Percentiles rank a stretch among this genome's conserved stretches.
Evolutionary conservation across 2,888 invertebrate species (phyloP).

Genomic region (Eristalis tenax): DNA sequence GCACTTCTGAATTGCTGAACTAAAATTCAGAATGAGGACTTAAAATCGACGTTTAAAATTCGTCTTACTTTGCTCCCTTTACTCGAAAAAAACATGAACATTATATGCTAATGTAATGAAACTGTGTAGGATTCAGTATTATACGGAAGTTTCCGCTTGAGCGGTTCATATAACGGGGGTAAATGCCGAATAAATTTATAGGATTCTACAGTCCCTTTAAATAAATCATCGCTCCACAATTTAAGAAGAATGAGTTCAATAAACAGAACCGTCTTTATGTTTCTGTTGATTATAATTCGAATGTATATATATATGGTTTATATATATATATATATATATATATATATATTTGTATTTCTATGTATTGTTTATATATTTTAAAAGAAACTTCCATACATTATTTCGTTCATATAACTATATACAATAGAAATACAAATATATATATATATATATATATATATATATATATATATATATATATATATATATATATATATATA

Average conservation of each 20-base stretch:
- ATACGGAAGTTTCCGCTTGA: conserved; percentile 41
- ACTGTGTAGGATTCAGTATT: conserved; percentile 33
- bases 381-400: conserved; percentile 29
- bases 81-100: conserved; percentile 6
- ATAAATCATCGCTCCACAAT: conserved; percentile 47
- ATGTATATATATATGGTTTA: too few relatives aligned
- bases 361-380: background rate
- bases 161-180: conserved; percentile 32
- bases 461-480: too few relatives aligned
- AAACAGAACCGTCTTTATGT: conserved; percentile 7
- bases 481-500: too few relatives aligned
- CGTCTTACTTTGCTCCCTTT: background rate
- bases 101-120: conserved; percentile 52
- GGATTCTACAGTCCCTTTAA: conserved; percentile 34
- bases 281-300: conserved; percentile 46
- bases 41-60: conserved; percentile 21
- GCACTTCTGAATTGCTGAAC: conserved; percentile 13
- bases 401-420: conserved; percentile 55
- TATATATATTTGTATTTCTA: too few relatives aligned
- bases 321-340: conserved; percentile 18
- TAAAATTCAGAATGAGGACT: conserved; percentile 27
- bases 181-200: conserved; percentile 39
- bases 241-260: conserved; percentile 19
- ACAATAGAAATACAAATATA: too few relatives aligned
- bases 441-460: too few relatives aligned